A percentile compares a stretch with the other conserved stretches of the same genome.
Evolutionary conservation across 2,797 vertebrate species (phyloP).

Genomic region (Coilia nasus): DNA sequence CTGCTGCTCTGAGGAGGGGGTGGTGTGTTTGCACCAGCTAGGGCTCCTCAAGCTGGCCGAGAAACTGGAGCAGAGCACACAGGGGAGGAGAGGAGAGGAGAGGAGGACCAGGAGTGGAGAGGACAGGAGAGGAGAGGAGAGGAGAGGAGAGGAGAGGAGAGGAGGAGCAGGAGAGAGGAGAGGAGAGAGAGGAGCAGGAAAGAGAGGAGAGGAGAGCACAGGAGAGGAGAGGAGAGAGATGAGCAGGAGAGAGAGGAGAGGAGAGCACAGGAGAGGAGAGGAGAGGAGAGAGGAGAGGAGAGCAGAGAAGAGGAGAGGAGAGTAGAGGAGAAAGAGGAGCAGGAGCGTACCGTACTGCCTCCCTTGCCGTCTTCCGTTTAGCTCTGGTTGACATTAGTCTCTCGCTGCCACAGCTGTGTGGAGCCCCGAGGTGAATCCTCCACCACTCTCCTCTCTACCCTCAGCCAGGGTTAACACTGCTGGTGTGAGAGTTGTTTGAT

Average conservation of each 20-base stretch:
- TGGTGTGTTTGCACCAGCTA: no score
- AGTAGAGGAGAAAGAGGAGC: background rate
- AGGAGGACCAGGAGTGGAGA: no score
- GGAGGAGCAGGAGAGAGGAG: background rate
- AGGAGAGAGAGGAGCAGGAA: no score
- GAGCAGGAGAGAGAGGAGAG: background rate
- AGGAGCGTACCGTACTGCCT: no score
- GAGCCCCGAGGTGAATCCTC: no score
- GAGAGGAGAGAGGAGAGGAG: background rate
- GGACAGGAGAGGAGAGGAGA: background rate
- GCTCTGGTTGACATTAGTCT: no score
- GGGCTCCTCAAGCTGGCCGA: background rate
- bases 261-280: background rate
- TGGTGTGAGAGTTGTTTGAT: no score
- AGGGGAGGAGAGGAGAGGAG: background rate
- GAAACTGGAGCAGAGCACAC: background rate
- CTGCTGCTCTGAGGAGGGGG: no score
- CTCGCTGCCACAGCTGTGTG: no score
- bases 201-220: background rate
- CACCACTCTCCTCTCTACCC: no score
- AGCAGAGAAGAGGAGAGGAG: background rate
- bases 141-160: background rate
- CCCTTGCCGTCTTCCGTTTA: no score
- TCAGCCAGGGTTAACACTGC: no score
- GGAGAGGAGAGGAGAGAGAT: background rate